Conservation (phyloP, 1,140 invertebrate species). For the Holcopasites calliopsidis region DNA sequence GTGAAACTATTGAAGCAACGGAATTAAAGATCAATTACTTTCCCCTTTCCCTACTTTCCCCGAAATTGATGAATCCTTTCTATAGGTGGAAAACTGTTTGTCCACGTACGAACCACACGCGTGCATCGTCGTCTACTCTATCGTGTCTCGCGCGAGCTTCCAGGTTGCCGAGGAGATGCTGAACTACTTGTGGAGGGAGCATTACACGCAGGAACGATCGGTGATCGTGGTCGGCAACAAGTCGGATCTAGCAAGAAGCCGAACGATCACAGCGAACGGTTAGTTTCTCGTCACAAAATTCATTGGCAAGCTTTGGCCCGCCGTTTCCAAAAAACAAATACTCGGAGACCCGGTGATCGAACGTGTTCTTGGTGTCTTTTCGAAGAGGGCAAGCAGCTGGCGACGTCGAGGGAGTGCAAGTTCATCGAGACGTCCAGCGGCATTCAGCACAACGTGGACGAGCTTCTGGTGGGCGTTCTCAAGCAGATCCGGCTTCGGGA, state of each 20-base stretch:
- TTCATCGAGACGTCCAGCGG: constrained; percentile 96
- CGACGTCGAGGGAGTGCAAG: constrained; percentile 92
- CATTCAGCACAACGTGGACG: constrained; percentile 95
- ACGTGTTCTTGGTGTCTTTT: constrained; percentile 1
- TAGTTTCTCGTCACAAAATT: constrained; percentile 59
- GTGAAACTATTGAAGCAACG: too few relatives aligned
- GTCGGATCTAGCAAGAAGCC: constrained; percentile 92
- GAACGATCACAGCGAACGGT: constrained; percentile 91
- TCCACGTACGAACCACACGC: constrained; percentile 93
- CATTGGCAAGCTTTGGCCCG: not conserved
- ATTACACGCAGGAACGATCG: constrained; percentile 88
- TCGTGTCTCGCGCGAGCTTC: constrained; percentile 89
- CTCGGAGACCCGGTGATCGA: not conserved
- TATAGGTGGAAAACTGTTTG: constrained; percentile 89
- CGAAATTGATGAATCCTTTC: not conserved
- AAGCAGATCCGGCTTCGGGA: constrained; percentile 91
- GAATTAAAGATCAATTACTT: too few relatives aligned
- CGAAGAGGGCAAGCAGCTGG: constrained; percentile 92
- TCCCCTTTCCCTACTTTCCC: too few relatives aligned
- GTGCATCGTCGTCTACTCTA: constrained; percentile 93
- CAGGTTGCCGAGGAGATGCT: constrained; percentile 88
- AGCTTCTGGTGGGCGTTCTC: constrained; percentile 91
- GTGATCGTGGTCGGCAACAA: constrained; percentile 97
- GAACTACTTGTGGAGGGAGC: constrained; percentile 89
- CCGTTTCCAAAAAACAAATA: not conserved